Conservation (phyloP, 1,140 invertebrate species). For the Argopecten irradians region DNA sequence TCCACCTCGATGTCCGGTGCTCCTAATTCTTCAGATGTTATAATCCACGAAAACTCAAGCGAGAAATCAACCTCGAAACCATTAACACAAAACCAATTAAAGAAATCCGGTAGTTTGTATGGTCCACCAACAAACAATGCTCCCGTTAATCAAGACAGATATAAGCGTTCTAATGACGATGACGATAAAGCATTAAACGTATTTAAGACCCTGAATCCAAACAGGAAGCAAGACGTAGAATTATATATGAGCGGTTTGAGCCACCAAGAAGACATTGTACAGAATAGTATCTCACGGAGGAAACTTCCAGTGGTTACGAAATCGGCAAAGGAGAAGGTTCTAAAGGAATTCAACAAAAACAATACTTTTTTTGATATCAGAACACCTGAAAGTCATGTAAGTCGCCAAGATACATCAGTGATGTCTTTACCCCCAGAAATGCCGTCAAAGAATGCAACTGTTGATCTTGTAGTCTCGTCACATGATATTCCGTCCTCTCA, state of each 20-base stretch:
- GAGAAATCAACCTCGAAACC: background rate
- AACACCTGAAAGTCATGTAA: background rate
- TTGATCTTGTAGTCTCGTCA: background rate
- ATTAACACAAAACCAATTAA: too few species aligned
- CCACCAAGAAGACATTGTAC: background rate
- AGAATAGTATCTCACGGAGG: background rate
- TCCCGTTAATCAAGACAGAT: background rate
- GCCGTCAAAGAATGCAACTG: background rate
- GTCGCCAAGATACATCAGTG: background rate
- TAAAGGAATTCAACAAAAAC: background rate
- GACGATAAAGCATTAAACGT: background rate
- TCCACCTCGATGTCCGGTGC: background rate
- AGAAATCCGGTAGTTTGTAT: background rate
- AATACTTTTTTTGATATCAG: background rate
- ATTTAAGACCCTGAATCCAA: background rate
- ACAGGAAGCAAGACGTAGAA: background rate
- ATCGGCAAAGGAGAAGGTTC: background rate
- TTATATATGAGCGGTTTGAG: background rate
- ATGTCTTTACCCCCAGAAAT: background rate
- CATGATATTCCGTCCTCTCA: too few species aligned
- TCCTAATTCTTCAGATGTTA: background rate
- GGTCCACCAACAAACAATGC: background rate
- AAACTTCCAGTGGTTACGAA: background rate
- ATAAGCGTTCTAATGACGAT: background rate
- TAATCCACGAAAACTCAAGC: background rate